A percentile compares a stretch with the other conserved stretches of the same genome.
Evolutionary conservation across 2,888 invertebrate species (phyloP).

Genomic region (Junonia oenone): DNA sequence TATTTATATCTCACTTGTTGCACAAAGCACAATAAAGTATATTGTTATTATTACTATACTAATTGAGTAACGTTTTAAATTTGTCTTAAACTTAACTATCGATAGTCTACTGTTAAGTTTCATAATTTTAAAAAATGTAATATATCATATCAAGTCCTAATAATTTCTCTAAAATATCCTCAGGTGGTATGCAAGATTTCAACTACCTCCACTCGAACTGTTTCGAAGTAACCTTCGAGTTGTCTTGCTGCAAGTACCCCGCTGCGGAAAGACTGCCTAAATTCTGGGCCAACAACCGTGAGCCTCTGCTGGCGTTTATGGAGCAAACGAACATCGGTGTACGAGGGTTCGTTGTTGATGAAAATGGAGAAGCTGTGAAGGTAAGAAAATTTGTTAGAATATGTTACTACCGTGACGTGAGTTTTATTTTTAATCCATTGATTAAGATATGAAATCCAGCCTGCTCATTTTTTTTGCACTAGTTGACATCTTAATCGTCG

Average conservation of each 20-base stretch:
- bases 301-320: constrained; percentile 89
- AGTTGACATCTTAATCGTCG: too few relatives aligned
- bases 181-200: constrained; percentile 99
- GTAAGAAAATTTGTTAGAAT: constrained; percentile 41
- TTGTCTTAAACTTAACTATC: too few relatives aligned
- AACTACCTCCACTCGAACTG: constrained; percentile 97
- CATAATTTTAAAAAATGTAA: too few relatives aligned
- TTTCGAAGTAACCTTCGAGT: constrained; percentile 97
- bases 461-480: too few relatives aligned
- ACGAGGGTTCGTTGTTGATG: constrained; percentile 83
- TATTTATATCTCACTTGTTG: too few relatives aligned
- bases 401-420: too few relatives aligned
- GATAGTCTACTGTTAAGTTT: too few relatives aligned
- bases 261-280: constrained; percentile 81
- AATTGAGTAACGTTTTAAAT: too few relatives aligned
- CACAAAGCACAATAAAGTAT: too few relatives aligned
- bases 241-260: constrained; percentile 98
- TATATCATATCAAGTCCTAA: neutral
- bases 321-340: constrained; percentile 87
- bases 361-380: constrained; percentile 81
- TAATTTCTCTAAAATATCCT: constrained; percentile 28
- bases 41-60: too few relatives aligned
- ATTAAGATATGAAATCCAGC: too few relatives aligned
- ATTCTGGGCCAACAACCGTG: constrained; percentile 93
- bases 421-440: too few relatives aligned